Evolutionary conservation across 2,797 vertebrate genomes (phyloP).

Genomic region (Phataginus tricuspis): DNA sequence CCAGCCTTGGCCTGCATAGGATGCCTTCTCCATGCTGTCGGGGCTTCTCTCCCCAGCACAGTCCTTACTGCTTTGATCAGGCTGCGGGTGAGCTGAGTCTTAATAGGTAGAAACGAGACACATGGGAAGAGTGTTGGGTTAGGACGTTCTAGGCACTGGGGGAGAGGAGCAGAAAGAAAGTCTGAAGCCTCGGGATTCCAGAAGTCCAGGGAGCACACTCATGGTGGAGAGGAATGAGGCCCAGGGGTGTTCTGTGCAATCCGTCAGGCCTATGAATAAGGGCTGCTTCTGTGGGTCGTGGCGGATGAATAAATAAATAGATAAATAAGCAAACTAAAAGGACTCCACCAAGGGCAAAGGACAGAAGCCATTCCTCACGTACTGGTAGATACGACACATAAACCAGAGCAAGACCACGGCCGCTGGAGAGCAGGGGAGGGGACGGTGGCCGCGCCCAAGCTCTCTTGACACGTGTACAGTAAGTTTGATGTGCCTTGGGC

Average conservation of each 20-base stretch:
- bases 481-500: slow-evolving; percentile 55
- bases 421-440: background rate
- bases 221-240: background rate
- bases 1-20: background rate
- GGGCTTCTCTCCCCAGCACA: background rate
- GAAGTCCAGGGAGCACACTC: background rate
- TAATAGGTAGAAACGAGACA: background rate
- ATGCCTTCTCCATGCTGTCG: background rate
- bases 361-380: background rate
- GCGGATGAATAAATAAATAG: background rate
- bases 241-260: background rate
- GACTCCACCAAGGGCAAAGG: background rate
- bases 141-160: background rate
- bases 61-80: background rate
- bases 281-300: background rate
- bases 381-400: background rate
- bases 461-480: slow-evolving; percentile 47
- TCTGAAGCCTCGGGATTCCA: background rate
- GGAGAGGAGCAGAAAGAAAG: background rate
- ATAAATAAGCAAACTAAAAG: background rate
- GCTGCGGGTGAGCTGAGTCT: background rate
- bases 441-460: slow-evolving; percentile 1
- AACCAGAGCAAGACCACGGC: background rate
- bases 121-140: background rate
- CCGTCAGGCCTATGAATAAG: background rate